A percentile compares a stretch with the other conserved stretches of the same genome.
These are phyloP conservation scores for Elegia similella DNA, from an alignment of 2,888 invertebrate genomes.

Conservation along the genomic window DNA sequence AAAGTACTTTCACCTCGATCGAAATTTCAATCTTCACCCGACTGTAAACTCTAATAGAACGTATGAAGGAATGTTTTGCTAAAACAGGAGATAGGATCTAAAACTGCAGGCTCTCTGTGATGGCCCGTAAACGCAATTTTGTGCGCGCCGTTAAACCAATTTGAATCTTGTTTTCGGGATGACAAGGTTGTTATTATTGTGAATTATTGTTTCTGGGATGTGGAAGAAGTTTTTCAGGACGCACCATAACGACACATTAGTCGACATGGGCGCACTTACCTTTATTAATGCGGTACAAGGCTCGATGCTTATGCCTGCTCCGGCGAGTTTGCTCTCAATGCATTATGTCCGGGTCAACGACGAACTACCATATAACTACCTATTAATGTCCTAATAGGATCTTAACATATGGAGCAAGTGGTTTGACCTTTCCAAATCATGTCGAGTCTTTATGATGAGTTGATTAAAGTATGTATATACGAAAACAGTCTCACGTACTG, in stretches of 20 bases:
- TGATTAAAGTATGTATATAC: too few relatives aligned
- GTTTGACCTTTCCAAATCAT: conserved; percentile 12
- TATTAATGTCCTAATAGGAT: conserved; percentile 41
- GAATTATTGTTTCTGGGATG: conserved; percentile 40
- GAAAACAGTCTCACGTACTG: too few relatives aligned
- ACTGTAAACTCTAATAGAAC: conserved; percentile 33
- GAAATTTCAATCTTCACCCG: conserved; percentile 35
- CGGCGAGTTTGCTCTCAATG: conserved; percentile 36
- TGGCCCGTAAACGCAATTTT: conserved; percentile 56
- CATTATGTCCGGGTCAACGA: conserved; percentile 51
- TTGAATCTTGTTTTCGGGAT: conserved; percentile 33
- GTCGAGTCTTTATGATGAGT: neutral
- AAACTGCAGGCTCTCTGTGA: conserved; percentile 60
- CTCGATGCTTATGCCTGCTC: conserved; percentile 51
- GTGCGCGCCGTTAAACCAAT: conserved; percentile 28
- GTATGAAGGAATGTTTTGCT: conserved; percentile 47
- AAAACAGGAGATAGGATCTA: conserved; percentile 39
- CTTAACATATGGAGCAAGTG: conserved; percentile 25
- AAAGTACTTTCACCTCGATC: conserved; percentile 48
- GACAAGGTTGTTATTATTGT: conserved; percentile 39
- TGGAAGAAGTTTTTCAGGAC: conserved; percentile 71
- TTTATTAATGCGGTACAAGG: conserved; percentile 76
- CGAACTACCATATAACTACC: conserved; percentile 46
- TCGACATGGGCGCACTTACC: conserved; percentile 70
- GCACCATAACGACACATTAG: conserved; percentile 76